Conservation (phyloP, 2,797 vertebrate genomes). For the Psittacula echo region DNA sequence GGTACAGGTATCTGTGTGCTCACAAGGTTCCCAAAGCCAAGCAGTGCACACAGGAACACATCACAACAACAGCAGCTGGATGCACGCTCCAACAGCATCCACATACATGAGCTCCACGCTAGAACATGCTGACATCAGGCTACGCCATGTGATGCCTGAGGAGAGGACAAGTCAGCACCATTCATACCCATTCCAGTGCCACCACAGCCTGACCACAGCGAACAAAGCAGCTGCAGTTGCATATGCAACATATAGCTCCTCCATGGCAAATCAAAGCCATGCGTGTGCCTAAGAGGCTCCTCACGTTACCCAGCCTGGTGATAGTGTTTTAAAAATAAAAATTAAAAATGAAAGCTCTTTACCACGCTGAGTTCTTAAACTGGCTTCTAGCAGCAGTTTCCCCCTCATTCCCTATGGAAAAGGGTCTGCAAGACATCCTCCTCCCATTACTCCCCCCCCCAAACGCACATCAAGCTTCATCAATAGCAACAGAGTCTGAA, state of each 20-base stretch:
- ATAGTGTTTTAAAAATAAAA: background rate
- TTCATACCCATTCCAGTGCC: background rate
- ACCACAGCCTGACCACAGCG: background rate
- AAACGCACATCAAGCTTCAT: background rate
- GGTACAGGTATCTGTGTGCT: rapidly evolving
- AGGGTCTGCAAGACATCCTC: background rate
- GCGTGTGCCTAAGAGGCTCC: background rate
- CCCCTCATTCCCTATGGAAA: rapidly evolving
- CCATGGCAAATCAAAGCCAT: background rate
- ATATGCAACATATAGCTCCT: rapidly evolving
- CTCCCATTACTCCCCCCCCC: background rate
- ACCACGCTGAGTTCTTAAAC: rapidly evolving
- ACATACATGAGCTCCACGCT: rapidly evolving
- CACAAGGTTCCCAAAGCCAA: background rate
- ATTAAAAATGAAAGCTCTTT: background rate
- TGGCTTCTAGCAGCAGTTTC: background rate
- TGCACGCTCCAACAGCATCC: background rate
- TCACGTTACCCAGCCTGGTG: background rate
- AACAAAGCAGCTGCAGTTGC: background rate
- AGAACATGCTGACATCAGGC: background rate
- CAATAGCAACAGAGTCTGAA: constrained; percentile 11
- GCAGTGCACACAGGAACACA: rapidly evolving
- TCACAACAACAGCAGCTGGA: rapidly evolving
- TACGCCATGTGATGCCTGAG: rapidly evolving
- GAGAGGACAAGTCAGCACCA: background rate